Evolutionary conservation across 1,140 invertebrate genomes (phyloP).

Genomic region (Drosophila sturtevanti): DNA sequence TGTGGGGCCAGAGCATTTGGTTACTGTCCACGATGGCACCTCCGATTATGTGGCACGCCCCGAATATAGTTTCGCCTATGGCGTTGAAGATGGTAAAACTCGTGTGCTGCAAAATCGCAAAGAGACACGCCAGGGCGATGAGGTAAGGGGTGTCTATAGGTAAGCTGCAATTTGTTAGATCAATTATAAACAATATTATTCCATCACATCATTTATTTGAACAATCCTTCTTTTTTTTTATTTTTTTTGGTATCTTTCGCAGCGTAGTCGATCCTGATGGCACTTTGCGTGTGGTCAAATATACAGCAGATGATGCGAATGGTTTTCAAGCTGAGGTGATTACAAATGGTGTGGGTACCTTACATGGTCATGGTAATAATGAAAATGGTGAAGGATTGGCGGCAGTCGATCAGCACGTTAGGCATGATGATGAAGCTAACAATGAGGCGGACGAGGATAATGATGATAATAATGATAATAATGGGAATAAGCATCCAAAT

Average conservation of each 20-base stretch:
- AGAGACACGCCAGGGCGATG: conserved; percentile 87
- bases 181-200: background rate
- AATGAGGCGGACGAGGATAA: conserved; percentile 20
- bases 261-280: conserved; percentile 84
- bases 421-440: conserved; percentile 32
- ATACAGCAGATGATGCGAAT: conserved; percentile 84
- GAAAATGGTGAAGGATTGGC: conserved; percentile 12
- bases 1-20: conserved; percentile 84
- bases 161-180: conserved; percentile 51
- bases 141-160: conserved; percentile 88
- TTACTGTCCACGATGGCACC: conserved; percentile 84
- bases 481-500: background rate
- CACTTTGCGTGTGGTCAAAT: conserved; percentile 83
- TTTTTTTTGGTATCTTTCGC: conserved; percentile 17
- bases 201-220: conserved; percentile 38
- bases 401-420: conserved; percentile 44
- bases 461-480: conserved; percentile 10
- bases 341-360: conserved; percentile 68
- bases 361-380: conserved; percentile 66
- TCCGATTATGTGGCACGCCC: conserved; percentile 87
- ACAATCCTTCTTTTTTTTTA: conserved; percentile 55
- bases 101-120: conserved; percentile 88
- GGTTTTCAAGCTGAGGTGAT: conserved; percentile 84
- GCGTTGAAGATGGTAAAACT: conserved; percentile 87
- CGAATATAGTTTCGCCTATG: conserved; percentile 88